Percentiles rank a stretch among this genome's conserved stretches.
These are phyloP conservation scores for Gibbula magus DNA, from an alignment of 2,888 invertebrate species.

Conservation along the genomic window DNA sequence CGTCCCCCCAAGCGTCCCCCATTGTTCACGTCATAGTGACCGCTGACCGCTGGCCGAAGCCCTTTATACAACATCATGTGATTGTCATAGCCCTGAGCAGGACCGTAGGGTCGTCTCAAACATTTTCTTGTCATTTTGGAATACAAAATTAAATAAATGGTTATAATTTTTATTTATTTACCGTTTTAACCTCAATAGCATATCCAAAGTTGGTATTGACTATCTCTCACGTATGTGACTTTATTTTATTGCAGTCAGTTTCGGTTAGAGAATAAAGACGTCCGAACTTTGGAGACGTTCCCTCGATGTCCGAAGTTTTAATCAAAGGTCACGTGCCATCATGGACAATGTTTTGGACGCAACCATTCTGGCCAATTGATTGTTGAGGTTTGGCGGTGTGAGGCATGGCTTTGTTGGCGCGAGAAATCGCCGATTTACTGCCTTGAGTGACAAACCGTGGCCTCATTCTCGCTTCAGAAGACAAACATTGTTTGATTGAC, in stretches of 20 bases:
- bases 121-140: neutral
- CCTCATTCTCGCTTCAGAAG: neutral
- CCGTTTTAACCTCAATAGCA: no score
- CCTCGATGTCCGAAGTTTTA: neutral
- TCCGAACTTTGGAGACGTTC: neutral
- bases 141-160: no score
- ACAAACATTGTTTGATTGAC: neutral
- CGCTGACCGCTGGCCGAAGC: slow-evolving; percentile 1
- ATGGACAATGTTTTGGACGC: neutral
- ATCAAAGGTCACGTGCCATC: neutral
- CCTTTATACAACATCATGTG: slow-evolving; percentile 1
- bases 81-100: neutral
- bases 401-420: neutral
- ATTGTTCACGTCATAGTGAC: slow-evolving; percentile 5
- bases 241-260: no score
- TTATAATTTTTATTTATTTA: no score
- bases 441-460: neutral
- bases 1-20: neutral
- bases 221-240: no score
- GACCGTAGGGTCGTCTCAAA: neutral
- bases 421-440: neutral
- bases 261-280: no score
- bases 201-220: no score
- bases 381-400: neutral
- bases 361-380: neutral